Percentiles rank a stretch among this genome's conserved stretches.
Conservation (phyloP, 2,113 vertebrate genomes). For the Oreocharis arfaki region DNA sequence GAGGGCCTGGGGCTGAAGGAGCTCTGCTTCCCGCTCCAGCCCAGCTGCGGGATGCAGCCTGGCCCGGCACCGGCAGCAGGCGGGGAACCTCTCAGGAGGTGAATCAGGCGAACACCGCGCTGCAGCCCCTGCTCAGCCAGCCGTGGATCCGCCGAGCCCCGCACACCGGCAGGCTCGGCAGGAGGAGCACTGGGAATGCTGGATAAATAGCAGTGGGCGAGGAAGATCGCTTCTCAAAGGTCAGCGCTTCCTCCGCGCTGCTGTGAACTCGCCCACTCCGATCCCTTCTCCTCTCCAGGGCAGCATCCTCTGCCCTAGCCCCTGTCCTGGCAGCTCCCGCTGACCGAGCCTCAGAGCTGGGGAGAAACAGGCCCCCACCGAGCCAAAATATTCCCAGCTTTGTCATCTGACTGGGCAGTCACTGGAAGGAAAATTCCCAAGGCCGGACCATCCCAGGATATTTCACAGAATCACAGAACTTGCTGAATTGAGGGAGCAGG, state of each 20-base stretch:
- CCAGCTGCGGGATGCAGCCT: not conserved
- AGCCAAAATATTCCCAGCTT: not conserved
- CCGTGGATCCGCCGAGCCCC: fast-evolving
- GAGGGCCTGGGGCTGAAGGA: not conserved
- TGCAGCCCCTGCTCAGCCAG: not conserved
- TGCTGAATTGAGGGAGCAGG: not conserved
- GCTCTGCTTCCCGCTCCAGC: not conserved
- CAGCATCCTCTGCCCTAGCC: not conserved
- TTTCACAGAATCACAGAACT: not conserved
- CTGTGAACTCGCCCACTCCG: not conserved
- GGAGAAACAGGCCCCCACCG: not conserved
- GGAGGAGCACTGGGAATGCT: not conserved
- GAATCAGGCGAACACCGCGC: fast-evolving
- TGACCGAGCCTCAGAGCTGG: not conserved
- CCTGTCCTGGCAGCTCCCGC: not conserved
- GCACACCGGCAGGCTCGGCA: fast-evolving
- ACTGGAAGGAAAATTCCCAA: not conserved
- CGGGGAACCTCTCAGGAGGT: not conserved
- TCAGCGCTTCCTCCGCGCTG: not conserved
- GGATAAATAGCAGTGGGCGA: not conserved
- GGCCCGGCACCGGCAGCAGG: fast-evolving
- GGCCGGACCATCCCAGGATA: not conserved
- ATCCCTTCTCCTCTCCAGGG: not conserved
- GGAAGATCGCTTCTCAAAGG: not conserved
- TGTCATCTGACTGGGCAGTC: not conserved